phyloP scores from a whole-genome alignment of 2,888 invertebrate species.

The Lasioglossum calceatum region DNA sequence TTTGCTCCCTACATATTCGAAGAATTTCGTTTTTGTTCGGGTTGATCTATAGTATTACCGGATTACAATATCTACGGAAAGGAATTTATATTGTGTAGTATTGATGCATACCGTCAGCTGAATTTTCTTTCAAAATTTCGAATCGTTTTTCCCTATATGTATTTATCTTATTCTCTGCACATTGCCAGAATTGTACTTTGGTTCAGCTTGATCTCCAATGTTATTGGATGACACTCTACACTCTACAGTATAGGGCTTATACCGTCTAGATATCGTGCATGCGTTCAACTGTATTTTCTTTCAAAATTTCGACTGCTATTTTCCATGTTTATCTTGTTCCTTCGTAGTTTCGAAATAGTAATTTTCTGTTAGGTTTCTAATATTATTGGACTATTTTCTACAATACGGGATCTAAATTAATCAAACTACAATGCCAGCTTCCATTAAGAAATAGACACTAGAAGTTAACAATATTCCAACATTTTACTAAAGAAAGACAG shows the following conservation, averaged over 20 bases:
- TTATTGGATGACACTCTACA: background rate
- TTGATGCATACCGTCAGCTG: background rate
- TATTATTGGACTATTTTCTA: background rate
- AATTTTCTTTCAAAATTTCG: slow-evolving; percentile 10
- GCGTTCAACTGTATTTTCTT: background rate
- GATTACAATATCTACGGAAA: background rate
- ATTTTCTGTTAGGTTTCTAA: background rate
- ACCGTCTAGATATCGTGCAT: background rate
- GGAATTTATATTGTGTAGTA: slow-evolving; percentile 49
- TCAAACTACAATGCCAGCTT: background rate
- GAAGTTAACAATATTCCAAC: background rate
- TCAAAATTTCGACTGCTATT: background rate
- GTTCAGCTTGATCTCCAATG: background rate
- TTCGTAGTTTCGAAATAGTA: background rate
- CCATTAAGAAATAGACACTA: background rate
- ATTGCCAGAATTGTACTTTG: background rate
- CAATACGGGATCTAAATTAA: background rate
- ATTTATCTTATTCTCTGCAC: background rate
- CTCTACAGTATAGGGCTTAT: background rate
- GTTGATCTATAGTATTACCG: background rate
- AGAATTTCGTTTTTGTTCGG: background rate
- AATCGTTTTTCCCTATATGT: background rate
- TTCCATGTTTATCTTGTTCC: background rate
- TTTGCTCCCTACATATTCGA: background rate
- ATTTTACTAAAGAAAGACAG: background rate